Conservation (phyloP, 2,888 invertebrate genomes). For the Gastrophysa polygoni region DNA sequence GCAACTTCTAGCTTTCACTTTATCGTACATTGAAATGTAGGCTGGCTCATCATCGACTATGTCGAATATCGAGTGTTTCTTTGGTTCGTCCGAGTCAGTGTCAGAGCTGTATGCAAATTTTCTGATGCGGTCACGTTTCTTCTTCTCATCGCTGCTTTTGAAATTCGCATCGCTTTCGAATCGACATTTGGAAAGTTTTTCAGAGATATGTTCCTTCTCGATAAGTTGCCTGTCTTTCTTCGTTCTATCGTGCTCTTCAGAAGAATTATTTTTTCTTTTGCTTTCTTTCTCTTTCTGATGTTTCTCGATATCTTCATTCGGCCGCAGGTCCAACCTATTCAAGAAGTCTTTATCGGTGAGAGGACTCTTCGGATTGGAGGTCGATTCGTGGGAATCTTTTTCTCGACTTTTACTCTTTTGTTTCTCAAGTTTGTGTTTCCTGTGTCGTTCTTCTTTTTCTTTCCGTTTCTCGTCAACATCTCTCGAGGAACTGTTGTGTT, state of each 20-base stretch:
- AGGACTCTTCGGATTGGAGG: conserved; percentile 43
- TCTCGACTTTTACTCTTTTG: conserved; percentile 53
- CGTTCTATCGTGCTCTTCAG: conserved; percentile 28
- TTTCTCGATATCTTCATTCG: conserved; percentile 64
- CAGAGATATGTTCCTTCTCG: conserved; percentile 40
- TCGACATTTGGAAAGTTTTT: conserved; percentile 34
- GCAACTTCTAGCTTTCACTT: conserved; percentile 91
- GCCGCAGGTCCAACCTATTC: conserved; percentile 64
- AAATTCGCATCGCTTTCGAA: conserved; percentile 33
- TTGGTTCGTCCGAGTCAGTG: conserved; percentile 80
- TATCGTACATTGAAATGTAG: conserved; percentile 97
- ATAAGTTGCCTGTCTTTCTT: conserved; percentile 32
- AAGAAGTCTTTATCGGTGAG: conserved; percentile 64
- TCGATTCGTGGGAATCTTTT: conserved; percentile 49
- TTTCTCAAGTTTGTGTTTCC: conserved; percentile 50
- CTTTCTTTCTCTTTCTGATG: conserved; percentile 46
- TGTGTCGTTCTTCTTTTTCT: conserved; percentile 52
- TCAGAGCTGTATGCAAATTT: conserved; percentile 66
- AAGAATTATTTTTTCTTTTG: conserved; percentile 36
- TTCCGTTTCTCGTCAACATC: conserved; percentile 42
- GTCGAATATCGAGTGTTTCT: conserved; percentile 91
- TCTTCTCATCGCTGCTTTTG: conserved; percentile 45
- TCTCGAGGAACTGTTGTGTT: conserved; percentile 58
- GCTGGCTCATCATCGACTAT: conserved; percentile 87
- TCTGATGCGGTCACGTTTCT: conserved; percentile 47